These are phyloP conservation scores for Littorina saxatilis DNA, from an alignment of 1,140 invertebrate genomes.

Conservation along the genomic window DNA sequence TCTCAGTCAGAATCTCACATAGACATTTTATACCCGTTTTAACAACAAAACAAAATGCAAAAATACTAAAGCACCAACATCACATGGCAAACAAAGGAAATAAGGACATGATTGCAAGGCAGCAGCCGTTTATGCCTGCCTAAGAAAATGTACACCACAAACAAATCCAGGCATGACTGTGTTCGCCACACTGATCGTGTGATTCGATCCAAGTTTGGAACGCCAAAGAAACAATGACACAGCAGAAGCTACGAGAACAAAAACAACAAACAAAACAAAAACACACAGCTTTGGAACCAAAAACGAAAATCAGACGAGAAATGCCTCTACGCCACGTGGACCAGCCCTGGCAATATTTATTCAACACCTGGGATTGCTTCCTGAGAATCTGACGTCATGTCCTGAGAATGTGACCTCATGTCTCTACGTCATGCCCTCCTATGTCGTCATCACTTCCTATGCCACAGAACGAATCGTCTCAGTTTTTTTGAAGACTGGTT, in stretches of 20 bases:
- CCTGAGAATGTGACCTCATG: background rate
- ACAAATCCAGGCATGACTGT: no score
- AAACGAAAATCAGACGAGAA: background rate
- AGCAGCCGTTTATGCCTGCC: background rate
- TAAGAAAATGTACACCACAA: no score
- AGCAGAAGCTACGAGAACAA: background rate
- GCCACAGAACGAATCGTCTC: no score
- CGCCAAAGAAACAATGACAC: background rate
- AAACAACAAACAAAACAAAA: background rate
- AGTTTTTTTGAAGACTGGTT: no score
- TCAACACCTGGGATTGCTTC: slow-evolving; percentile 13
- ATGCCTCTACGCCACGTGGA: slow-evolving; percentile 12
- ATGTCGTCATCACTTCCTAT: no score
- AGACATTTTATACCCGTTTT: slow-evolving; percentile 4
- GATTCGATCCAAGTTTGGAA: no score
- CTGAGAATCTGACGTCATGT: slow-evolving; percentile 29
- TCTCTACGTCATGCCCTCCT: background rate
- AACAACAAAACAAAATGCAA: background rate
- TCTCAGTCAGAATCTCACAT: background rate
- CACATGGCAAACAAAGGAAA: background rate
- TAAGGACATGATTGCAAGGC: background rate
- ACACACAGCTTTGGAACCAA: no score
- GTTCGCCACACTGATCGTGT: no score
- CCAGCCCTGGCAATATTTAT: slow-evolving; percentile 12
- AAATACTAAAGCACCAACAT: slow-evolving; percentile 16